Evolutionary conservation across 2,888 invertebrate species (phyloP).

Genomic region (Dioctria rufipes): DNA sequence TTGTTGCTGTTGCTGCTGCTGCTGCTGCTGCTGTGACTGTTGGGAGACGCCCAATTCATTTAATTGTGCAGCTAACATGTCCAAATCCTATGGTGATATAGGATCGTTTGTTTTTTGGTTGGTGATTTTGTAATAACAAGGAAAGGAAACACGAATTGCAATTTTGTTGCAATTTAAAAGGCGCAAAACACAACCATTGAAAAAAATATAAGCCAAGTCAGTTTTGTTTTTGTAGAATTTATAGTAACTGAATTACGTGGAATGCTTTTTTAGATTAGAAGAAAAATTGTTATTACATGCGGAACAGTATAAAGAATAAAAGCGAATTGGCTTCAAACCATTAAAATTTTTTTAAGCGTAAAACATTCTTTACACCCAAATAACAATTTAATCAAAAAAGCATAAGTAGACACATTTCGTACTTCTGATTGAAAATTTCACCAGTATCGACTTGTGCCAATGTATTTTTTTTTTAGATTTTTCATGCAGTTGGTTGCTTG

Average conservation of each 20-base stretch:
- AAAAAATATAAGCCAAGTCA: slow-evolving; percentile 9
- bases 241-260: neutral
- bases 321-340: too few relatives aligned
- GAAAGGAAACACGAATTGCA: slow-evolving; percentile 40
- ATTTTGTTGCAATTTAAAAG: slow-evolving; percentile 29
- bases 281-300: too few relatives aligned
- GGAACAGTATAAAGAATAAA: too few relatives aligned
- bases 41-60: slow-evolving; percentile 88
- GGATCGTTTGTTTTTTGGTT: slow-evolving; percentile 61
- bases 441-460: too few relatives aligned
- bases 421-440: too few relatives aligned
- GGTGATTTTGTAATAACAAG: slow-evolving; percentile 47
- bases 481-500: too few relatives aligned
- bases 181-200: slow-evolving; percentile 14
- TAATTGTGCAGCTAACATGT: slow-evolving; percentile 95
- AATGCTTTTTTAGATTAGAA: neutral
- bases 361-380: too few relatives aligned
- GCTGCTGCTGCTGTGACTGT: slow-evolving; percentile 68
- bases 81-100: slow-evolving; percentile 85
- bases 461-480: too few relatives aligned
- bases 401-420: too few relatives aligned
- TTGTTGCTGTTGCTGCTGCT: slow-evolving; percentile 67
- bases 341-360: too few relatives aligned
- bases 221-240: neutral
- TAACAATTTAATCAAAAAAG: too few relatives aligned